phyloP scores from a whole-genome alignment of 2,113 vertebrate genomes.

The Nyctereutes procyonoides region DNA sequence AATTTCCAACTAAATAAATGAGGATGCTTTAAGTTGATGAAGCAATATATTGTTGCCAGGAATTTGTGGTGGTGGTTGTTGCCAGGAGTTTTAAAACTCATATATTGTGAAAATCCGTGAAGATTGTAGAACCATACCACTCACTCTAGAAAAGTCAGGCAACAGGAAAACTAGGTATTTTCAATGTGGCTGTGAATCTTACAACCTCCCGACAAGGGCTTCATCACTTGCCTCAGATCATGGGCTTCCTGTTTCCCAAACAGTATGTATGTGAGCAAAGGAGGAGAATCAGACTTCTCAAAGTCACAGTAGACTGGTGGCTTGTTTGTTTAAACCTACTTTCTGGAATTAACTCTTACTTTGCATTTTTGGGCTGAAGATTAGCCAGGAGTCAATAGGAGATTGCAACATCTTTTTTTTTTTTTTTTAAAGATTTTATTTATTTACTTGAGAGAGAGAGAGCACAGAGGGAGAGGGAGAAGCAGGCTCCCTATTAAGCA shows the following conservation, averaged over 20 bases:
- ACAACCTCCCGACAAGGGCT: background rate
- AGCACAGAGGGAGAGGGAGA: too few relatives aligned
- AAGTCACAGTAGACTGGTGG: constrained; percentile 64
- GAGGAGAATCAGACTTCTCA: constrained; percentile 64
- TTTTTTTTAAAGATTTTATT: too few relatives aligned
- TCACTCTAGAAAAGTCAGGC: background rate
- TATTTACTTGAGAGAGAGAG: too few relatives aligned
- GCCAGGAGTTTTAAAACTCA: background rate
- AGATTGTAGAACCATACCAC: fast-evolving
- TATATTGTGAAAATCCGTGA: background rate
- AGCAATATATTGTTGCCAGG: background rate
- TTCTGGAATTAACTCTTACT: constrained; percentile 84
- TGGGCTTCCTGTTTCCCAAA: constrained; percentile 63
- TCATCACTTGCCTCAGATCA: background rate
- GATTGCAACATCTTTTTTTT: constrained; percentile 78
- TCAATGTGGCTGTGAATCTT: background rate
- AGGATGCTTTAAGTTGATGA: background rate
- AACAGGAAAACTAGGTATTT: background rate
- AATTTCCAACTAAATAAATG: background rate
- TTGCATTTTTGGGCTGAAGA: constrained; percentile 81
- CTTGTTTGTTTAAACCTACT: constrained; percentile 85
- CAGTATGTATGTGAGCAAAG: constrained; percentile 30
- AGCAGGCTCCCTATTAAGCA: too few relatives aligned
- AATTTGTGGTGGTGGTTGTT: background rate
- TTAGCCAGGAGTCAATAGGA: constrained; percentile 86